Base-by-base conservation (phyloP, 2,888 invertebrate genomes). In the Willowsia nigromaculata region DNA sequence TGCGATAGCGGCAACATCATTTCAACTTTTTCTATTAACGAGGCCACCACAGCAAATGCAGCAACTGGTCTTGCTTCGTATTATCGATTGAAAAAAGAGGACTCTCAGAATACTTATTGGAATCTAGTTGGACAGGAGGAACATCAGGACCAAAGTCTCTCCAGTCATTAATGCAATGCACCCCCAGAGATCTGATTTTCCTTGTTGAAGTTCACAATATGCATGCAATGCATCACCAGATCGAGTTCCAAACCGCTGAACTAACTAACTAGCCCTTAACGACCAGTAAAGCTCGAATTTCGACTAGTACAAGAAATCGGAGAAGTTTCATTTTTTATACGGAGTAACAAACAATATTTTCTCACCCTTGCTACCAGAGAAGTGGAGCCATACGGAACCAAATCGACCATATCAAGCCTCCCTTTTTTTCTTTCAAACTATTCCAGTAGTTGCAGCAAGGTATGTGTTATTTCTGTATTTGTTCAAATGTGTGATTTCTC, bases 351-450 rank as follows among this genome's bases (percentile, higher is more conserved):
- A 53, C 1, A 37, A 80, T 37, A 25, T 56, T 18, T 43, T 62
- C 40, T 53, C 80, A 80, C 56, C 80, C 56, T 47, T 37, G 43
- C 30, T 25, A 11, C 3, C 15, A 1, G 30, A 13, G 22, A 81
- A 62, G 47, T 47, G 22, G 68, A 71, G 47, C 81, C 87, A 81
- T 50, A 65, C 47, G 80, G 86, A 86, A 80, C 50, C 86, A 80
- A 86, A 86, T 86, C 86, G 86, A 86, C 80, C 86, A 86, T 86
- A 86, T 86, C 86, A 80, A 68, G 50, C 18, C 27, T 40, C 56
- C 15, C 13, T 7, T 33, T 43, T 59, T 68, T 74, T 53, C 56
- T 56, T 74, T 56, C 80, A 56, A 56, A 2, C 18, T 56, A 33
- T 37, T 22, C 13, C 5, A 13, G 13, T 80, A 53, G 80, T 40